Conservation (phyloP, 2,888 invertebrate species). For the Harpagoxenus sublaevis region DNA sequence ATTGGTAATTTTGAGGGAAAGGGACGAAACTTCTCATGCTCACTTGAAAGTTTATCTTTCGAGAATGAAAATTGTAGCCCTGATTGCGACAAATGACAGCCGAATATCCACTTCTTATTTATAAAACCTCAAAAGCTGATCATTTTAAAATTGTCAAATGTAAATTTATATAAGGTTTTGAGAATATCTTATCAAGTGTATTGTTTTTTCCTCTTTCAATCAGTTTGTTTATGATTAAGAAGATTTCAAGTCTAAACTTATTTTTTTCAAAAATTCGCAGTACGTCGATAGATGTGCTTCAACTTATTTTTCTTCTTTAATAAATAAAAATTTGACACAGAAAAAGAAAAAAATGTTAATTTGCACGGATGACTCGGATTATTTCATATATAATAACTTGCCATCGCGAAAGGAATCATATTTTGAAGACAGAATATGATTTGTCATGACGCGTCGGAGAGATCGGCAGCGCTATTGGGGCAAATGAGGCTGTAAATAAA, state of each 20-base stretch:
- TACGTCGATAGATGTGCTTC: neutral
- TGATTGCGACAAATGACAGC: neutral
- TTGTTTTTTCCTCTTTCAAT: too few relatives aligned
- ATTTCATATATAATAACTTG: neutral
- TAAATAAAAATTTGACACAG: neutral
- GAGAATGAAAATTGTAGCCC: neutral
- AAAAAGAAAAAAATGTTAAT: neutral
- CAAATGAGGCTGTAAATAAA: slow-evolving; percentile 62
- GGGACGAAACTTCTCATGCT: neutral
- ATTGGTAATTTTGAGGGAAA: slow-evolving; percentile 31
- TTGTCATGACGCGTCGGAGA: neutral
- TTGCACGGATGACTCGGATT: neutral
- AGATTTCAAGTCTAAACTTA: neutral
- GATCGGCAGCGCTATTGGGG: neutral
- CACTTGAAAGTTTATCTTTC: neutral
- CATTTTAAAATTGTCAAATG: neutral
- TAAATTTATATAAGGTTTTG: neutral
- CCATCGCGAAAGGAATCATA: neutral
- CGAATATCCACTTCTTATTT: neutral
- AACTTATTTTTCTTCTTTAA: neutral
- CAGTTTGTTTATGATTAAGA: too few relatives aligned
- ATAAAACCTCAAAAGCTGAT: neutral
- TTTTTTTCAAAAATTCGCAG: neutral
- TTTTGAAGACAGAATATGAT: slow-evolving; percentile 17
- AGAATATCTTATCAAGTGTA: too few relatives aligned